Conservation (phyloP, 1,140 invertebrate genomes). For the Ips nitidus region DNA sequence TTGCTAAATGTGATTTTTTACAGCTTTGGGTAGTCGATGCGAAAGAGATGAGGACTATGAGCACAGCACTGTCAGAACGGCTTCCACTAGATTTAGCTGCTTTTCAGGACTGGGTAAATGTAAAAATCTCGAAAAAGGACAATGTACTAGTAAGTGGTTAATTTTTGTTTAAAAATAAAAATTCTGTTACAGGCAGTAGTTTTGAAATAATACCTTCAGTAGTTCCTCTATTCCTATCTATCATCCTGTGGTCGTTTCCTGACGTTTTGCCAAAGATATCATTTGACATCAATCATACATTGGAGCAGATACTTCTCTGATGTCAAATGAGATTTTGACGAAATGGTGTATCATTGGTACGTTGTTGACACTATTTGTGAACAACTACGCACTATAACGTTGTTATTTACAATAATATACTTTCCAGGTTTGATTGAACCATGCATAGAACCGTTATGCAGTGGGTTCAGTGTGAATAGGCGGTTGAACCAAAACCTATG, state of each 20-base stretch:
- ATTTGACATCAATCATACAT: too few species aligned
- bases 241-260: too few species aligned
- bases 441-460: conserved; percentile 6
- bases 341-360: too few species aligned
- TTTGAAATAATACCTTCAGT: too few species aligned
- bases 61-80: background rate
- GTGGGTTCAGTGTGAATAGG: background rate
- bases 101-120: background rate
- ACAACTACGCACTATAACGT: background rate
- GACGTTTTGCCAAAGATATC: too few species aligned
- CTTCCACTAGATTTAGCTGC: background rate
- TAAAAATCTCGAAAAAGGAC: background rate
- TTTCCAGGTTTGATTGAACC: background rate
- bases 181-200: too few species aligned
- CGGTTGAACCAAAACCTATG: background rate
- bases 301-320: too few species aligned
- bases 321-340: too few species aligned
- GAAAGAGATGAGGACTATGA: background rate
- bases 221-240: too few species aligned
- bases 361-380: background rate
- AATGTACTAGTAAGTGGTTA: background rate
- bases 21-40: background rate
- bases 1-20: too few species aligned
- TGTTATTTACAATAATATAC: too few species aligned
- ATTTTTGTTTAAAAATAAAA: too few species aligned